These are phyloP conservation scores for Anguilla rostrata DNA, from an alignment of 2,113 vertebrate species.

Conservation along the genomic window DNA sequence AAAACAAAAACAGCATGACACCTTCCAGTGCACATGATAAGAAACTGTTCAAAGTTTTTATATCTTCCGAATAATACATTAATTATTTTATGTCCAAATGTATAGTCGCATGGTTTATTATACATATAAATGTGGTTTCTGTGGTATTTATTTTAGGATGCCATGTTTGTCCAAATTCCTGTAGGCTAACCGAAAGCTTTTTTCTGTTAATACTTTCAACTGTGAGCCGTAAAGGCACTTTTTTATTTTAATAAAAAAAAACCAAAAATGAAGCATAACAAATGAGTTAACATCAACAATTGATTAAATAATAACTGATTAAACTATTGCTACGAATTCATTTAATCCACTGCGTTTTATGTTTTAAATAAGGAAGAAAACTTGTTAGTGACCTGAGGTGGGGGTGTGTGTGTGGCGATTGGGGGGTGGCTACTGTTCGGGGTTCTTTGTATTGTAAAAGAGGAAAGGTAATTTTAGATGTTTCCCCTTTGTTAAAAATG, in stretches of 20 bases:
- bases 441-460: constrained; percentile 56
- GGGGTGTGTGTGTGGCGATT: constrained; percentile 7
- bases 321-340: not conserved
- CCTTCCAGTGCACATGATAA: not conserved
- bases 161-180: not conserved
- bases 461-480: constrained; percentile 69
- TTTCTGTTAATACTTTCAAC: not conserved
- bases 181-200: not conserved
- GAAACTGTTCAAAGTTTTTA: not conserved
- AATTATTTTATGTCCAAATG: too few species aligned
- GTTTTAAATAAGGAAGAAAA: not conserved
- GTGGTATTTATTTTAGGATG: not conserved
- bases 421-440: not conserved
- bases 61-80: not conserved
- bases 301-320: not conserved
- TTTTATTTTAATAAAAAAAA: not conserved
- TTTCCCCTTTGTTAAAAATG: constrained; percentile 56
- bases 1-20: not conserved
- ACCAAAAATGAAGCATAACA: not conserved
- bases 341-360: not conserved
- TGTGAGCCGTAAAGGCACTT: not conserved
- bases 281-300: not conserved
- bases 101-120: too few species aligned
- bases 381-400: constrained; percentile 23
- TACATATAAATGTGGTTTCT: too few species aligned